Evolutionary conservation across 37 sponge, comb jelly and placozoan species (phyloP), one percentile per base, ranked within the genome.

Genomic region (Agelas oroides): DNA sequence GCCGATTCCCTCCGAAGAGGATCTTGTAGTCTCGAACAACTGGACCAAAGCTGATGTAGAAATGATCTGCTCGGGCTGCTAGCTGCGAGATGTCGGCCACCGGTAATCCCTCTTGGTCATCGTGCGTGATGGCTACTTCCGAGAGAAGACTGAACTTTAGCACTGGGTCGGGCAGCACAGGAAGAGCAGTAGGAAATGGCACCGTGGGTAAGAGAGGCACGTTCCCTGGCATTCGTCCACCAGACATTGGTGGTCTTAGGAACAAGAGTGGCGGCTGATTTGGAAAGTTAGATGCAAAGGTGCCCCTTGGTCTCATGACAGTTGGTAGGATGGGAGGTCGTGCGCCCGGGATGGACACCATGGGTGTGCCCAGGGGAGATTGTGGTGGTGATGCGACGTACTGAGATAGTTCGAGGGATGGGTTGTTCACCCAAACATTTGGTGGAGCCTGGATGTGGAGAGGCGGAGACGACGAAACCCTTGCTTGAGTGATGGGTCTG

Each of bases 131-230:
- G 17, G 30, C 21, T 3, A 88, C 77, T 53, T 82, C 77, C 18
- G 89, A 76, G 33, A 88, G 83, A 46, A 88, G 83, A 25, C 17
- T 46, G 38, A 88, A 88, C 3, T 58, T 32, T 32, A 88, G 75
- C 17, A 58, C 33, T 20, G 89, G 82, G 55, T 88, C 83, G 28
- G 25, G 0, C 15, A 35, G 71, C 8, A 65, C 33, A 1, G 41
- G 63, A 1, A 31, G 41, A 18, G 53, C 23, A 16, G 66, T 15
- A 2, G 85, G 76, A 21, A 75, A 46, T 20, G 40, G 70, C 13
- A 53, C 35, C 1, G 59, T 15, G n/a, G 76, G 66, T 17, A 84
- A 61, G 28, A 83, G 19, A 1, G 84, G 74, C 23, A 70, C 30
- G 72, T 72, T 58, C 55, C 34, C 56, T 21, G 81, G 59, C 20